Base-by-base conservation (phyloP, 2,797 vertebrate genomes). In the Enteromius unitaeniatus region DNA sequence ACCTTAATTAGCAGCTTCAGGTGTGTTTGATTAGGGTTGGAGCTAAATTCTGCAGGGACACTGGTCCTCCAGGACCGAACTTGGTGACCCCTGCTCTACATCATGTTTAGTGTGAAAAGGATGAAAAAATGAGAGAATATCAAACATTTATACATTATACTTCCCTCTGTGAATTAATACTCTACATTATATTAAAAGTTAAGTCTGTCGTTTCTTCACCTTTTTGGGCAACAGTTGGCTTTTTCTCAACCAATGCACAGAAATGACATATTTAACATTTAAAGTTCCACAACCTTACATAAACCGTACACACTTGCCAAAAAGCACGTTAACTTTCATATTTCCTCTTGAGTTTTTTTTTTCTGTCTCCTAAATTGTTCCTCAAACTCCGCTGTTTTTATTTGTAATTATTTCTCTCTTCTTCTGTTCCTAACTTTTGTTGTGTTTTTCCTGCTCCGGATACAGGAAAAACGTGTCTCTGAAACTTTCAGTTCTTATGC, bases 401-500 rank as follows among this genome's bases (percentile, higher is more conserved):
- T 92, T 94, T 93, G 3, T 23, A 4, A 55, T 75, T n/a, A 37
- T 75, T 67, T 68, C 11, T 93, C 90, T 91, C 87, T 93, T 79
- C 15, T 58, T 78, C 28, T 58, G 28, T 49, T 78, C 90, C 84
- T 86, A 85, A 83, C 80, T 79, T 91, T 86, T 90, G 85, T 88
- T 90, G 86, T 89, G 45, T 70, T 79, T 85, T 86, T 78, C 11
- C 78, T 81, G 64, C 77, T 86, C 53, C 13, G 37, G 94, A 95
- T 88, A 93, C 94, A 96, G 96, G 96, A 97, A 96, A 96, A 96
- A 95, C 95, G 93, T 97, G 94, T 95, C 95, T 95, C 95, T 97
- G 96, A 97, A 96, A 96, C 95, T 97, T 90, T 96, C 94, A 88
- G 95, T 97, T 94, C 95, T 96, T 93, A 97, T 96, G 95, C 94